Evolutionary conservation across 2,113 vertebrate genomes (phyloP).

Genomic region (Scalopus aquaticus): DNA sequence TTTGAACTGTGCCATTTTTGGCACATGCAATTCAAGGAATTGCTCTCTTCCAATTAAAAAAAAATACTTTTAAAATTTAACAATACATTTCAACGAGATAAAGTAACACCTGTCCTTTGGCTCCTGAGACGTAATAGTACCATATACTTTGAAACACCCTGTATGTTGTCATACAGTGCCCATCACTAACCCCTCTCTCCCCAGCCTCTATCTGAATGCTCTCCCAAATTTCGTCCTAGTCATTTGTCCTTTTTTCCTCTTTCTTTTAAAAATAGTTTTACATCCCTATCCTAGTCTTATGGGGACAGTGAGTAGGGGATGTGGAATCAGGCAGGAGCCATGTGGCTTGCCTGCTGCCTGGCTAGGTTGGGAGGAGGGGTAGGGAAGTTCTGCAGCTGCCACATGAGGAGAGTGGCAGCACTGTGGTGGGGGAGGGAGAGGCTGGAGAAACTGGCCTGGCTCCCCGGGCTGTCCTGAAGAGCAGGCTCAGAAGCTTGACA

Average conservation of each 20-base stretch:
- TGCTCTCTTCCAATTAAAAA: neutral
- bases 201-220: neutral
- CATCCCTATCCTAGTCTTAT: neutral
- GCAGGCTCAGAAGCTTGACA: slow-evolving; percentile 19
- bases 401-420: neutral
- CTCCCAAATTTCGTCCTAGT: neutral
- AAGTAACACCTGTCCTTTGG: neutral
- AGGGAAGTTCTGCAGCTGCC: neutral
- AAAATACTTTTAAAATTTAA: neutral
- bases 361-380: neutral
- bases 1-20: neutral
- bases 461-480: neutral
- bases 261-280: neutral
- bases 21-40: neutral
- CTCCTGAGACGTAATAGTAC: neutral
- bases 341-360: neutral
- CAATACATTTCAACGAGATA: slow-evolving; percentile 17
- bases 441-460: neutral
- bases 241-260: neutral
- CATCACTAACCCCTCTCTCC: neutral
- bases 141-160: neutral
- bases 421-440: neutral
- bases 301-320: neutral
- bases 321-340: neutral
- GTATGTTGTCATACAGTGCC: neutral